Percentiles rank a stretch among this genome's conserved stretches.
Evolutionary conservation across 2,888 invertebrate species (phyloP).

Genomic region (Mesoligia furuncula): DNA sequence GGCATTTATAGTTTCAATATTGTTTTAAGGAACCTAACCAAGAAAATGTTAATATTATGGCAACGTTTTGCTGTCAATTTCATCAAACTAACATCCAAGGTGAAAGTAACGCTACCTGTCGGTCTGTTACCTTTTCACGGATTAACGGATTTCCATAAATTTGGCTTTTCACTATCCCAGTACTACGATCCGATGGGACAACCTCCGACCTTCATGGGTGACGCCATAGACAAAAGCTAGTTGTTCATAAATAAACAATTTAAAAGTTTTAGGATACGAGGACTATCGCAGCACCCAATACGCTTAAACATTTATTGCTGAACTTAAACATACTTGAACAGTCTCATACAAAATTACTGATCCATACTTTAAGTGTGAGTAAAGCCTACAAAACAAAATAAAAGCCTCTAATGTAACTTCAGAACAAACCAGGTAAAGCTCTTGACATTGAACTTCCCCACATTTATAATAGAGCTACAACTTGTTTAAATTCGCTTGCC

Average conservation of each 20-base stretch:
- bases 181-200: neutral
- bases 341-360: slow-evolving; percentile 12
- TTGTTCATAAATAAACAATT: neutral
- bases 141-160: neutral
- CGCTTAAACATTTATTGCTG: slow-evolving; percentile 2
- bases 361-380: slow-evolving; percentile 18
- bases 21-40: neutral
- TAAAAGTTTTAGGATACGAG: neutral
- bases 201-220: neutral
- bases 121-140: neutral
- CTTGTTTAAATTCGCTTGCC: no score
- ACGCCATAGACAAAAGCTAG: neutral
- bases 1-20: neutral
- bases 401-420: slow-evolving; percentile 56
- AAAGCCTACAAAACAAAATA: slow-evolving; percentile 36
- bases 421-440: slow-evolving; percentile 56
- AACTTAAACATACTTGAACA: slow-evolving; percentile 1
- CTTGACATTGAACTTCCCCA: slow-evolving; percentile 55
- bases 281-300: slow-evolving; percentile 11
- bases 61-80: neutral
- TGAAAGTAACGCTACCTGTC: neutral
- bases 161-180: neutral
- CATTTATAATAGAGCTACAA: slow-evolving; percentile 35
- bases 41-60: neutral
- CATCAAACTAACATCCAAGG: neutral